Base-by-base conservation (phyloP, 1,140 invertebrate species). In the Druon quercuslanigerum region DNA sequence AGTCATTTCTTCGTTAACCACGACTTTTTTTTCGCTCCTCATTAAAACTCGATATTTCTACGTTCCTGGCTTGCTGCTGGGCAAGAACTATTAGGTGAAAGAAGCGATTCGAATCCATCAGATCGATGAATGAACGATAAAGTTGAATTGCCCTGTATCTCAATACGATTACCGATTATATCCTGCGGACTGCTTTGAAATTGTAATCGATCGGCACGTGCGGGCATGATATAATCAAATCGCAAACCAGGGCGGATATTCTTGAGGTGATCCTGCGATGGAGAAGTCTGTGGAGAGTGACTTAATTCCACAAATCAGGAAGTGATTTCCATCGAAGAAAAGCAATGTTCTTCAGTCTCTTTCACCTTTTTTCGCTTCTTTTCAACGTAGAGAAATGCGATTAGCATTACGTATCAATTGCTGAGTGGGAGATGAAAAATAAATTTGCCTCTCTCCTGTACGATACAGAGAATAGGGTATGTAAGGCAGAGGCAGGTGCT, bases 151-250 rank as follows among this genome's bases (percentile, higher is more conserved):
- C 40, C 40, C 40, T 0, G 52, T 40, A 66, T 66, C 14, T 66
- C 20, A 33, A 66, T 60, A 60, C 13, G 16, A 33, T 33, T 60
- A 60, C 5, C 57, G 57, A 33, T 60, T 19, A 60, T 80, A 77
- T 80, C 75, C 74, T 74, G 80, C 73, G 40, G 51, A 74, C 79
- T 83, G 72, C 81, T 88, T 87, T 84, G 81, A 89, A 88, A 89
- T 87, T 88, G 83, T 87, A 89, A 89, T 89, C 51, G 74, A 52
- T 66, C 72, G 75, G 75, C 72, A 83, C 75, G 74, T 79, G 75
- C 76, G 51, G 80, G 79, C 84, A 88, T 87, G 84, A 87, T 85
- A 87, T 88, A 87, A 91, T 89, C 84, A 85, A 89, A 86, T 83
- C 78, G 73, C 25, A 66, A 66, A 66, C n/a, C 76, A 79, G 80